Percentiles rank a stretch among this genome's conserved stretches.
Conservation (phyloP, 2,888 invertebrate species). For the Kryphioiulus occultus region DNA sequence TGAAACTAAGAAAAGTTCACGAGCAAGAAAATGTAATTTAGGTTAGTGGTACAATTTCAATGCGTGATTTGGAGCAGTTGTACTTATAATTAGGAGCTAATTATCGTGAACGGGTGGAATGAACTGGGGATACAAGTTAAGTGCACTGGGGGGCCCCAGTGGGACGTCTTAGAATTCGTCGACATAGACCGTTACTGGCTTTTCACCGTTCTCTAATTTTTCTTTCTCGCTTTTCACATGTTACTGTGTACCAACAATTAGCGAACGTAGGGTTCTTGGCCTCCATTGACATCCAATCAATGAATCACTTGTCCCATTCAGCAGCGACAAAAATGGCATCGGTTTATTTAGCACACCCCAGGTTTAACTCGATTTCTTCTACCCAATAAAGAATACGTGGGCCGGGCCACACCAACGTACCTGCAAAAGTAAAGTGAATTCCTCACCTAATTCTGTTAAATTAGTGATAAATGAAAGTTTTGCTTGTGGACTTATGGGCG, state of each 20-base stretch:
- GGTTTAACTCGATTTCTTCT: not conserved
- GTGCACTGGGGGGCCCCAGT: not conserved
- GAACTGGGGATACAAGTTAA: conserved; percentile 8
- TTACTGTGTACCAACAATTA: not conserved
- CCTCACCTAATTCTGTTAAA: no score
- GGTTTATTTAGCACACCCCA: not conserved
- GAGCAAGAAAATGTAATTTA: not conserved
- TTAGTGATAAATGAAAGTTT: no score
- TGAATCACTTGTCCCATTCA: conserved; percentile 26
- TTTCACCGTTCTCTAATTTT: not conserved
- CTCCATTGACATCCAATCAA: conserved; percentile 30
- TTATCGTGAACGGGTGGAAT: not conserved
- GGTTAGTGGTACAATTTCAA: not conserved
- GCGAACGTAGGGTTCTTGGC: conserved; percentile 13
- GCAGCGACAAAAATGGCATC: not conserved
- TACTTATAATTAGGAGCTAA: not conserved
- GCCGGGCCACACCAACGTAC: not conserved
- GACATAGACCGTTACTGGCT: not conserved
- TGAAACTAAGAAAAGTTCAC: not conserved
- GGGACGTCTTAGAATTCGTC: not conserved
- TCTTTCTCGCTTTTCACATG: not conserved
- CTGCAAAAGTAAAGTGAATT: no score
- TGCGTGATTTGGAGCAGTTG: not conserved
- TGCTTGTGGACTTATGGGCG: no score
- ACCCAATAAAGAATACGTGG: not conserved